Conservation (phyloP, 2,797 vertebrate genomes). For the Tachyglossus aculeatus region DNA sequence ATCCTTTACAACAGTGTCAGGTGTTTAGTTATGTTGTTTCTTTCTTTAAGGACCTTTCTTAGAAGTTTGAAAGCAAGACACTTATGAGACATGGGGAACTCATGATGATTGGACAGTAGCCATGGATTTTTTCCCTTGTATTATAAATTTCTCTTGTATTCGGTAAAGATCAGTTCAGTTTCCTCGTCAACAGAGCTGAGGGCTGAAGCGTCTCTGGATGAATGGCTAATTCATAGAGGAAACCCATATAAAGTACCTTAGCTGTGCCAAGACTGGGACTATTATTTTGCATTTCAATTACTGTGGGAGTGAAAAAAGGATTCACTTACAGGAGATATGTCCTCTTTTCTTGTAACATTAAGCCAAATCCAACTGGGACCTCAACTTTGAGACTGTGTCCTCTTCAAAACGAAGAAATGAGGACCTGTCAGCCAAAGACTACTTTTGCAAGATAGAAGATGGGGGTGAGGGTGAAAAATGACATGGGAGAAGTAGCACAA, state of each 20-base stretch:
- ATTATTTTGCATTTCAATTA: neutral
- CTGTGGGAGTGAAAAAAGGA: constrained; percentile 5
- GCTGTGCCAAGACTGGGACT: neutral
- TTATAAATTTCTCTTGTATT: too few relatives aligned
- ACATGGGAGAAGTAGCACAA: neutral
- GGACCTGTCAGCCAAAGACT: neutral
- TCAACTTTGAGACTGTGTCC: constrained; percentile 16
- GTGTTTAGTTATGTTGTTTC: too few relatives aligned
- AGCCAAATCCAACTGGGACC: neutral
- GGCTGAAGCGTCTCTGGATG: constrained; percentile 4
- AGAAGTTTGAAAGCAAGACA: too few relatives aligned
- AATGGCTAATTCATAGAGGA: constrained; percentile 16
- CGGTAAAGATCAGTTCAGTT: constrained; percentile 26
- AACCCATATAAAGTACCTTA: constrained; percentile 14
- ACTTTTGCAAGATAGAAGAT: constrained; percentile 6
- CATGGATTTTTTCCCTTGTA: too few relatives aligned
- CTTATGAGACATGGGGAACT: too few relatives aligned
- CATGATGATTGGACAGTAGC: too few relatives aligned
- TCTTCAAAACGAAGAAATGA: constrained; percentile 9
- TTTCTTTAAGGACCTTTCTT: too few relatives aligned
- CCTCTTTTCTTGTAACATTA: constrained; percentile 6
- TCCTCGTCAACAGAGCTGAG: constrained; percentile 16
- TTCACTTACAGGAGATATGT: constrained; percentile 1
- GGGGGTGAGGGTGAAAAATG: neutral
- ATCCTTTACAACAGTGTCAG: too few relatives aligned